Conservation (phyloP, 1,140 invertebrate species). For the Apis dorsata region DNA sequence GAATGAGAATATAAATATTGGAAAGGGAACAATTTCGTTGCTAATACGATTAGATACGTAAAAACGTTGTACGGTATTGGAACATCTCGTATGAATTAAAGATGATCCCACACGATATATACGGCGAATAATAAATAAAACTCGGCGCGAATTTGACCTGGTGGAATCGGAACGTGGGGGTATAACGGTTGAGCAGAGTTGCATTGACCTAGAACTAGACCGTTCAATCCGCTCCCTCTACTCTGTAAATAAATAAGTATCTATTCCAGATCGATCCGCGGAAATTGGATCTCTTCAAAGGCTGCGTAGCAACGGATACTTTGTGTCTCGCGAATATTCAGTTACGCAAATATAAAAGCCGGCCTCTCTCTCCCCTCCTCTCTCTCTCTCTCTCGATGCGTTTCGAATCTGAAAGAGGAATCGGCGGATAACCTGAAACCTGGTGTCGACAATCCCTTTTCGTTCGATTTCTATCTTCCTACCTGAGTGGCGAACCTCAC, state of each 20-base stretch:
- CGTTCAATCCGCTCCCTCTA: not conserved
- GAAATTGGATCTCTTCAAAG: not conserved
- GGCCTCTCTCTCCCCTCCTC: not conserved
- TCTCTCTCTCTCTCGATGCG: not conserved
- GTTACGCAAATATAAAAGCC: not conserved
- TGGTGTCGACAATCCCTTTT: slow-evolving; percentile 24
- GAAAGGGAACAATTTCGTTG: no score
- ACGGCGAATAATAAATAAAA: not conserved
- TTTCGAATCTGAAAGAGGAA: not conserved
- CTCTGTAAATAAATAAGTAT: slow-evolving; percentile 1
- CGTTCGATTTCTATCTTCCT: slow-evolving; percentile 22
- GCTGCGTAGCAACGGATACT: not conserved
- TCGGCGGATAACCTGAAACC: not conserved
- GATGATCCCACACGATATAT: not conserved
- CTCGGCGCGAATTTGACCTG: not conserved
- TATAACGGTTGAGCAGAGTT: not conserved
- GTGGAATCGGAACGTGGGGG: not conserved
- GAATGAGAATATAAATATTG: no score
- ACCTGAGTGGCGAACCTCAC: not conserved
- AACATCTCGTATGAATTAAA: not conserved
- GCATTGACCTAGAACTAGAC: not conserved
- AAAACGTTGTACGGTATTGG: no score
- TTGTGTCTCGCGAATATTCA: not conserved
- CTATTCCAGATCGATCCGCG: not conserved
- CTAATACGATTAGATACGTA: no score